Base-by-base conservation (phyloP, 2,113 vertebrate species). In the Origma solitaria region DNA sequence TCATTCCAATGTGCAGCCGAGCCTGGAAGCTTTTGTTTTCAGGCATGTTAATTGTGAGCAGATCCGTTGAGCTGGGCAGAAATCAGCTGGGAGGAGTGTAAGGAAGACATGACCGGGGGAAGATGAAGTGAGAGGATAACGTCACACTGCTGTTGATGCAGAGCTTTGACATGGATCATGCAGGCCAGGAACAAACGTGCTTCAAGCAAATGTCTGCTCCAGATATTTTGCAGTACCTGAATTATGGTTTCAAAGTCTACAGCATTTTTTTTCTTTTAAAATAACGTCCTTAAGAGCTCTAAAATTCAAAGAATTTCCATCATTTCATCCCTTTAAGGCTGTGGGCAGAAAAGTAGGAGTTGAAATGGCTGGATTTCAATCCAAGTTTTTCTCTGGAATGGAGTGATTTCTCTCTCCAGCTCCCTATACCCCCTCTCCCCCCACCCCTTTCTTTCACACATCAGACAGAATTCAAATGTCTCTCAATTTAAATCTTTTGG, bases 301-400 rank as follows among this genome's bases (percentile, higher is more conserved):
- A 40, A 85, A 94, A 82, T 49, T 73, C 66, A 82, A 87, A 84
- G 40, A 44, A 28, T 84, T 87, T 90, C 17, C 9, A 65, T 79
- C 4, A 3, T 66, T 88, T 86, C 47, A 38, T 82, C 49, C 30
- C 28, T 72, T 60, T 53, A 60, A 88, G 73, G 28, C 75, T 58
- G 90, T 86, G 71, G 94, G 94, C 54, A 92, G 92, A 47, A 38
- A 90, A 86, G 90, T 80, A 71, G 86, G 94, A 92, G 92, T 73
- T 83, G 88, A 80, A 90, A 82, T 79, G 73, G 50, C 53, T 82
- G 75, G 62, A 80, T 94, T 93, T 85, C 79, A 53, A 14, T 76
- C 94, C 85, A 82, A 71, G 60, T 91, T 88, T 44, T 82, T 73
- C 30, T 33, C 23, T 57, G 49, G 24, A 92, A 37, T 35, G 84